Percentiles rank a stretch among this genome's conserved stretches.
Evolutionary conservation across 2,888 invertebrate genomes (phyloP).

Genomic region (Macrophya alboannulata): DNA sequence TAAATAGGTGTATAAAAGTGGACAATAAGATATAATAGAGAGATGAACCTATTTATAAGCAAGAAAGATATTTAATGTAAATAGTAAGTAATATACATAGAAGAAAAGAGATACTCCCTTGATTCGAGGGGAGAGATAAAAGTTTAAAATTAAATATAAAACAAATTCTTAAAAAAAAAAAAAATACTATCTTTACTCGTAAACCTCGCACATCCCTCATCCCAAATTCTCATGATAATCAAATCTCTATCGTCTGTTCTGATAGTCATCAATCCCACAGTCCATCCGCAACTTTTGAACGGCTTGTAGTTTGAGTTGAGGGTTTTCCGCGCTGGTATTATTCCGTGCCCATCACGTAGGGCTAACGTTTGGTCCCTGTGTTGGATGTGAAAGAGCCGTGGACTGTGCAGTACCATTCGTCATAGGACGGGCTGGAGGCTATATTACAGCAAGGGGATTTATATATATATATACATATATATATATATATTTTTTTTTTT

Average conservation of each 20-base stretch:
- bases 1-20: slow-evolving; percentile 65
- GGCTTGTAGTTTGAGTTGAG: slow-evolving; percentile 3
- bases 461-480: slow-evolving; percentile 35
- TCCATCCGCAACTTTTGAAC: neutral
- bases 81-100: slow-evolving; percentile 69
- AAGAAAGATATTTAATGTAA: slow-evolving; percentile 74
- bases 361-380: neutral
- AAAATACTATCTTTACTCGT: neutral
- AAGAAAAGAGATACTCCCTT: neutral
- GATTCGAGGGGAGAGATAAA: slow-evolving; percentile 70
- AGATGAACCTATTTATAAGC: slow-evolving; percentile 60
- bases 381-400: slow-evolving; percentile 72
- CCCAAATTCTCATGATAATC: neutral
- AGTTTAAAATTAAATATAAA: slow-evolving; percentile 62
- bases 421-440: slow-evolving; percentile 47
- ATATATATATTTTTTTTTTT: slow-evolving; percentile 68
- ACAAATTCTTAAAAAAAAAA: slow-evolving; percentile 39
- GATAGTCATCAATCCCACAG: neutral
- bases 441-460: slow-evolving; percentile 72
- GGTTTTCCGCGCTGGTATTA: slow-evolving; percentile 20
- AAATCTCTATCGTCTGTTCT: neutral
- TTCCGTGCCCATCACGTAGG: neutral
- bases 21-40: slow-evolving; percentile 38
- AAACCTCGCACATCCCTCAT: neutral
- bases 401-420: slow-evolving; percentile 33